These are phyloP conservation scores for Cebuella pygmaea DNA, from an alignment of 2,797 vertebrate species.

Conservation along the genomic window DNA sequence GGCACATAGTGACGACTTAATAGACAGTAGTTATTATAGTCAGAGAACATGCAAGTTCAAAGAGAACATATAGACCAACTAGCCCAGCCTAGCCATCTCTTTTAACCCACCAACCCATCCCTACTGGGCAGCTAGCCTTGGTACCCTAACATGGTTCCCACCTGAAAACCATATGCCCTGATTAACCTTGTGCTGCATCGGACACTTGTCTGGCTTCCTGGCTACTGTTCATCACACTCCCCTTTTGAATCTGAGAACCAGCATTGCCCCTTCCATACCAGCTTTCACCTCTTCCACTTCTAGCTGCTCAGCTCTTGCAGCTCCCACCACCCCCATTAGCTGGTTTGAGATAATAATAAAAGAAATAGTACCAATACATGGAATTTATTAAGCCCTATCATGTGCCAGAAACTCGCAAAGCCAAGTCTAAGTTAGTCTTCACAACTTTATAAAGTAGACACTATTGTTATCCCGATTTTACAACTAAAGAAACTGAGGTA, in stretches of 20 bases:
- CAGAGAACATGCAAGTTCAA: background rate
- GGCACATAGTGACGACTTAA: background rate
- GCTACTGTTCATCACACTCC: background rate
- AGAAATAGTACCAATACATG: background rate
- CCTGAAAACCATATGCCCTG: background rate
- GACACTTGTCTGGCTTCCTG: background rate
- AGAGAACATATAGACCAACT: background rate
- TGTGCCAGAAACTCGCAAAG: background rate
- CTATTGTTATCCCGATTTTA: background rate
- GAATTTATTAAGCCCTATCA: background rate
- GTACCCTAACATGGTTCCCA: background rate
- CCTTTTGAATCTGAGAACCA: background rate
- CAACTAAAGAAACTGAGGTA: constrained; percentile 3
- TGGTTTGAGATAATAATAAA: background rate
- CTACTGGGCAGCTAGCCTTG: background rate
- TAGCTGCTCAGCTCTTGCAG: background rate
- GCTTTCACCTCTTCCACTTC: background rate
- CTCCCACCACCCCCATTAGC: background rate
- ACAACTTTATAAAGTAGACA: constrained; percentile 8
- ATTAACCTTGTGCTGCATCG: background rate
- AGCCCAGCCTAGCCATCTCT: background rate
- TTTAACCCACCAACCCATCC: background rate
- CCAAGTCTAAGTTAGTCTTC: background rate
- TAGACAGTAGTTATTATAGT: background rate
- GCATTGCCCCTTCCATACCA: background rate